A percentile compares a stretch with the other conserved stretches of the same genome.
Conservation (phyloP, 1,140 invertebrate species). For the Sminthurinus signatus region DNA sequence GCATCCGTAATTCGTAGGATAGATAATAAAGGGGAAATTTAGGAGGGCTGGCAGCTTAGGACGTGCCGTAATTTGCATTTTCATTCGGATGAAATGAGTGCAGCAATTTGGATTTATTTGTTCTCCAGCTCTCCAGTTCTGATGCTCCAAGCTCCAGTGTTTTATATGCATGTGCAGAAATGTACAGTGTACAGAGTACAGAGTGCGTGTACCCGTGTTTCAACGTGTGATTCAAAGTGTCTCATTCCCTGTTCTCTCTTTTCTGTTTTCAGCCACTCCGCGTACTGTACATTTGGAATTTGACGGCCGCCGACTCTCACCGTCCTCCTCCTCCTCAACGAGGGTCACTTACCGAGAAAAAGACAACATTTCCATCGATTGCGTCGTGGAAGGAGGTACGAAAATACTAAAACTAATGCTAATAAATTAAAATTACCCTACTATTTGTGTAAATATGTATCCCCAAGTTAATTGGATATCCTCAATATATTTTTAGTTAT, state of each 20-base stretch:
- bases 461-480: too few species aligned
- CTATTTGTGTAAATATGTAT: too few species aligned
- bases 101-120: conserved; percentile 12
- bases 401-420: too few species aligned
- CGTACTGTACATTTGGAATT: conserved; percentile 40
- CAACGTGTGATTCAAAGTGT: too few species aligned
- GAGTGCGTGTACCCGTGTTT: too few species aligned
- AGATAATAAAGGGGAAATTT: conserved; percentile 15
- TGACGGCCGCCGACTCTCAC: conserved; percentile 40
- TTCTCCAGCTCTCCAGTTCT: not conserved
- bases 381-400: conserved; percentile 70
- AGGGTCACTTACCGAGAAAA: conserved; percentile 42
- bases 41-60: not conserved
- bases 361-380: conserved; percentile 59
- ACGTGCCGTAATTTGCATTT: conserved; percentile 24
- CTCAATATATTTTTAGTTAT: not conserved
- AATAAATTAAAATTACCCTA: not conserved
- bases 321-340: conserved; percentile 38
- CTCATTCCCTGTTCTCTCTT: conserved; percentile 15
- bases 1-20: conserved; percentile 3
- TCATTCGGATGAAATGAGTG: conserved; percentile 15
- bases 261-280: conserved; percentile 38
- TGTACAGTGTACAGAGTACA: too few species aligned
- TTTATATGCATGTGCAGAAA: not conserved
- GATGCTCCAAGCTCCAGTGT: not conserved